Percentiles rank a stretch among this genome's conserved stretches.
Evolutionary conservation across 2,113 vertebrate genomes (phyloP).

Genomic region (Anarhynchus alexandrinus): DNA sequence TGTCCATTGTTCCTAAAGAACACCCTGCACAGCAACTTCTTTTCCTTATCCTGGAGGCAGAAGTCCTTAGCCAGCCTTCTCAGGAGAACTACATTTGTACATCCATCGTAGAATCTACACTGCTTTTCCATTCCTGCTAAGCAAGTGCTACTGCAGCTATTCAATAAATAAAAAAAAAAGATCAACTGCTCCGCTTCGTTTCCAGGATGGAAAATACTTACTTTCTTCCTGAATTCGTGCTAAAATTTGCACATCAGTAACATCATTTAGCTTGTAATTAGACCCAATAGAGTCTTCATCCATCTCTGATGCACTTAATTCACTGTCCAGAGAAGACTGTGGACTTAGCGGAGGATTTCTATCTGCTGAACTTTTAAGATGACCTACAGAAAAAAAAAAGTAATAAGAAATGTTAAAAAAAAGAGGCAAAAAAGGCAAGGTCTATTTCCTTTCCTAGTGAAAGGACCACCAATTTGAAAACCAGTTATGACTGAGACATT

Average conservation of each 20-base stretch:
- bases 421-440: background rate
- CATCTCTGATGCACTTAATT: slow-evolving; percentile 97
- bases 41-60: background rate
- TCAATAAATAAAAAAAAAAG: background rate
- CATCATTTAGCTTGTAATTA: slow-evolving; percentile 96
- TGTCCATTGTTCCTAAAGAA: background rate
- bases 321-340: slow-evolving; percentile 95
- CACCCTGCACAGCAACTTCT: background rate
- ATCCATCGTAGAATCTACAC: background rate
- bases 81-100: background rate
- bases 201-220: slow-evolving; percentile 72
- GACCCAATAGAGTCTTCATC: slow-evolving; percentile 98
- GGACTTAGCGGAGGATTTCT: slow-evolving; percentile 91
- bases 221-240: slow-evolving; percentile 99
- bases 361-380: slow-evolving; percentile 86
- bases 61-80: background rate
- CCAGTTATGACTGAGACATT: background rate
- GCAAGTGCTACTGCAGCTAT: background rate
- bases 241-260: slow-evolving; percentile 97
- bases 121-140: background rate
- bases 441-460: background rate
- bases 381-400: slow-evolving; percentile 71
- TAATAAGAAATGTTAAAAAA: background rate
- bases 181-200: background rate
- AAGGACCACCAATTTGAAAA: background rate